phyloP scores from a whole-genome alignment of 2,888 invertebrate genomes.

The Merodon equestris region DNA sequence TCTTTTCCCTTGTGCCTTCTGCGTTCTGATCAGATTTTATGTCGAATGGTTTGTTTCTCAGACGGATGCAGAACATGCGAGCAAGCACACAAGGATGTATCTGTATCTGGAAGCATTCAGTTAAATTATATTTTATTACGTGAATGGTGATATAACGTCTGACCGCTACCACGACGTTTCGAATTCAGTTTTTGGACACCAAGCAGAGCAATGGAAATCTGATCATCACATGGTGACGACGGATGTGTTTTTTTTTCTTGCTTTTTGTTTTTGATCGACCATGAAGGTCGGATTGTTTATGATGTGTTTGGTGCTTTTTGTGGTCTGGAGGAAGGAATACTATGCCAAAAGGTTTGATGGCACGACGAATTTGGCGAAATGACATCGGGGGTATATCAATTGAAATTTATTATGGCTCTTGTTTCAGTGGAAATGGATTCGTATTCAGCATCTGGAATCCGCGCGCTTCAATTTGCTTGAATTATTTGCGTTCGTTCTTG shows the following conservation, averaged over 20 bases:
- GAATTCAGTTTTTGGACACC: slow-evolving; percentile 16
- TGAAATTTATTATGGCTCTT: slow-evolving; percentile 53
- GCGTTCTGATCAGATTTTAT: neutral
- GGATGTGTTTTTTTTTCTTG: neutral
- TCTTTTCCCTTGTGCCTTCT: neutral
- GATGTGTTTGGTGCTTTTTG: slow-evolving; percentile 8
- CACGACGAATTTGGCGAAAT: slow-evolving; percentile 46
- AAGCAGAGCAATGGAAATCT: slow-evolving; percentile 48
- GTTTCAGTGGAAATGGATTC: slow-evolving; percentile 24
- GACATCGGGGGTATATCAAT: slow-evolving; percentile 55
- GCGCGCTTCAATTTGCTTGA: slow-evolving; percentile 8
- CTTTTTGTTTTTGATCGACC: slow-evolving; percentile 29
- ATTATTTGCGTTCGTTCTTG: slow-evolving; percentile 13
- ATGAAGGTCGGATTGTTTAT: slow-evolving; percentile 65
- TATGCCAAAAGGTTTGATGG: slow-evolving; percentile 10
- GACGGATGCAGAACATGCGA: too few relatives aligned
- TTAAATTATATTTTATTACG: slow-evolving; percentile 48
- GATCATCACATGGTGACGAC: slow-evolving; percentile 25
- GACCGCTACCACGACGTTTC: neutral
- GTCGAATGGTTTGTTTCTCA: too few relatives aligned
- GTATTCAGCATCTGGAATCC: slow-evolving; percentile 18
- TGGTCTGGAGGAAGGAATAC: slow-evolving; percentile 13
- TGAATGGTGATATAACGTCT: slow-evolving; percentile 24
- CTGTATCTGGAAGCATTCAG: slow-evolving; percentile 9
- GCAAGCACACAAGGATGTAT: too few relatives aligned